Conservation (phyloP, 2,888 invertebrate species). For the Drosophila monieri region DNA sequence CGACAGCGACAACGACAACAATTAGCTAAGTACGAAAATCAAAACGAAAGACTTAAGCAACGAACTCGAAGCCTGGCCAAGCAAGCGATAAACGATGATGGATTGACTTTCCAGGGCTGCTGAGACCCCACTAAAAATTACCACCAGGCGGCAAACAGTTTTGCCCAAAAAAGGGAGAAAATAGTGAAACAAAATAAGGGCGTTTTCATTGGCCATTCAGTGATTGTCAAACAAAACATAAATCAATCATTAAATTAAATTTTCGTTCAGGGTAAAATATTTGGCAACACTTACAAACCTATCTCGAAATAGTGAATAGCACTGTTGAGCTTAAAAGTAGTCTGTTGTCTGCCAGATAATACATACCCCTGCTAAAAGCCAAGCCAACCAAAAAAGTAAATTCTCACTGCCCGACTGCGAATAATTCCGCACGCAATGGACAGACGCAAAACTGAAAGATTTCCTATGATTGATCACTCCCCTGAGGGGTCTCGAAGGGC, state of each 20-base stretch:
- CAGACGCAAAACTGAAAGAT: constrained; percentile 19
- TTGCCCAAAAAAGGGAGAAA: constrained; percentile 9
- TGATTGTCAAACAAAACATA: constrained; percentile 45
- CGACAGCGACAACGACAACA: constrained; percentile 63
- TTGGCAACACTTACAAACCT: background rate
- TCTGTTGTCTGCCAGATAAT: background rate
- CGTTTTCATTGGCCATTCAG: constrained; percentile 34
- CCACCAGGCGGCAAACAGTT: background rate
- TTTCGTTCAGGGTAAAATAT: background rate
- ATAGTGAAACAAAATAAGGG: constrained; percentile 34
- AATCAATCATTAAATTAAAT: constrained; percentile 31
- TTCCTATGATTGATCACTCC: constrained; percentile 78
- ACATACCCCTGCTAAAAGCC: constrained; percentile 27
- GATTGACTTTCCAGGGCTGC: constrained; percentile 36
- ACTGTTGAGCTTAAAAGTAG: constrained; percentile 5
- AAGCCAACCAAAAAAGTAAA: constrained; percentile 18
- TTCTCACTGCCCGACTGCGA: constrained; percentile 55
- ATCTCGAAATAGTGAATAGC: background rate
- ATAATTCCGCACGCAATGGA: constrained; percentile 54
- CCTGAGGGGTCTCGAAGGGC: constrained; percentile 66
- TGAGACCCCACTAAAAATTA: constrained; percentile 2
- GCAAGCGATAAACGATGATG: constrained; percentile 52
- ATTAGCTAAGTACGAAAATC: constrained; percentile 75
- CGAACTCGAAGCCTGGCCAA: constrained; percentile 57
- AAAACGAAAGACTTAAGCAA: constrained; percentile 77